phyloP scores from a whole-genome alignment of 2,113 vertebrate species.

The Seriola quinqueradiata region DNA sequence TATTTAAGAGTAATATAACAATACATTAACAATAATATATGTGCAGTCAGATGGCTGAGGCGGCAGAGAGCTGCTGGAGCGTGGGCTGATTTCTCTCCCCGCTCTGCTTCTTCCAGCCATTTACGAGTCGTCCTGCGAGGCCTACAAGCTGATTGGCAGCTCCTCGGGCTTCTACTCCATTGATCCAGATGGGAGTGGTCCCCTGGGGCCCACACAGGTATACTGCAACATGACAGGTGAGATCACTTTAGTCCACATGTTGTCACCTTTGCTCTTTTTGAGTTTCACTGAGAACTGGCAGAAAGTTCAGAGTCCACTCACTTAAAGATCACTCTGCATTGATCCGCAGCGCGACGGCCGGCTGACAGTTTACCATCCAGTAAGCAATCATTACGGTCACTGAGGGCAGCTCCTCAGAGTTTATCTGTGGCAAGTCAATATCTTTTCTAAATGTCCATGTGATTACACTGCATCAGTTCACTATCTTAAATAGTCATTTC shows the following conservation, averaged over 20 bases:
- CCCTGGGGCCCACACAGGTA: conserved; percentile 89
- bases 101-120: conserved; percentile 85
- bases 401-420: conserved; percentile 12
- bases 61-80: background rate
- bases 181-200: conserved; percentile 95
- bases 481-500: background rate
- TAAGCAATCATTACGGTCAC: conserved; percentile 49
- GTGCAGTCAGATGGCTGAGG: background rate
- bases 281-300: conserved; percentile 22
- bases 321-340: conserved; percentile 49
- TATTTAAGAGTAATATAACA: background rate
- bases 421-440: background rate
- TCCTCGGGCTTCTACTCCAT: conserved; percentile 93
- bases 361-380: conserved; percentile 40
- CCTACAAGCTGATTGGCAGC: conserved; percentile 92
- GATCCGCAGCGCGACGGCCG: conserved; percentile 25
- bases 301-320: conserved; percentile 42
- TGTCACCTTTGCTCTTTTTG: conserved; percentile 51
- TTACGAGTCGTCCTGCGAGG: conserved; percentile 94
- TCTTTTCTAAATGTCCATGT: conserved; percentile 11
- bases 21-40: background rate
- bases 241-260: conserved; percentile 36
- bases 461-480: background rate
- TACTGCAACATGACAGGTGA: conserved; percentile 98
- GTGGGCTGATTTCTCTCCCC: conserved; percentile 17